phyloP scores from a whole-genome alignment of 30 jellyfish, hydroid and myxozoan species.

The Aurelia sp. region DNA sequence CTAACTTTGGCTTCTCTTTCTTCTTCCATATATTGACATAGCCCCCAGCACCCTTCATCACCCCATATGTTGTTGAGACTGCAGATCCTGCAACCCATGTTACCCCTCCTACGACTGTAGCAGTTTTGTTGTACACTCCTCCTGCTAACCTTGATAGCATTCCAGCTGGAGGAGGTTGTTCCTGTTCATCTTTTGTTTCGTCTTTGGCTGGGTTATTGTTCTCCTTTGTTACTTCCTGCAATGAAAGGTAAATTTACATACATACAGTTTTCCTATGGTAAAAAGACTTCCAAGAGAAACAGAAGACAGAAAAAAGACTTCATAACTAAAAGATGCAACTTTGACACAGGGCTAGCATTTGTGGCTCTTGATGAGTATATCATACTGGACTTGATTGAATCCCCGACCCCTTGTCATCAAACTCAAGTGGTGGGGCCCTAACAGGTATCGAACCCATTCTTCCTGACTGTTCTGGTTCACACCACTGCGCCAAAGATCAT shows the following conservation, averaged over 20 bases:
- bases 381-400: too few relatives aligned
- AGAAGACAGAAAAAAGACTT: too few relatives aligned
- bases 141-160: conserved; percentile 68
- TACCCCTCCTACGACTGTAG: conserved; percentile 82
- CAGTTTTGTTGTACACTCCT: conserved; percentile 75
- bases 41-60: conserved; percentile 67
- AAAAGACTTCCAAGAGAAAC: too few relatives aligned
- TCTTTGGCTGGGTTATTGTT: conserved; percentile 33
- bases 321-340: too few relatives aligned
- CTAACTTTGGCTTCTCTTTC: conserved; percentile 61
- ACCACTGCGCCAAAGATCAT: too few relatives aligned
- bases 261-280: too few relatives aligned
- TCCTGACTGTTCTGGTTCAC: too few relatives aligned
- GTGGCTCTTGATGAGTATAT: too few relatives aligned
- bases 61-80: conserved; percentile 66
- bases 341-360: too few relatives aligned
- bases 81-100: conserved; percentile 82
- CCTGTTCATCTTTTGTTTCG: not conserved
- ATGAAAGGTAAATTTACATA: not conserved
- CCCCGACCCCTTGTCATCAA: too few relatives aligned
- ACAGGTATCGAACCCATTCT: too few relatives aligned
- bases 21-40: conserved; percentile 65
- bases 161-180: conserved; percentile 53
- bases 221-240: conserved; percentile 33
- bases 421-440: too few relatives aligned